Percentiles rank a stretch among this genome's conserved stretches.
phyloP scores from a whole-genome alignment of 2,797 vertebrate genomes.

The Hypotaenidia philippensis region DNA sequence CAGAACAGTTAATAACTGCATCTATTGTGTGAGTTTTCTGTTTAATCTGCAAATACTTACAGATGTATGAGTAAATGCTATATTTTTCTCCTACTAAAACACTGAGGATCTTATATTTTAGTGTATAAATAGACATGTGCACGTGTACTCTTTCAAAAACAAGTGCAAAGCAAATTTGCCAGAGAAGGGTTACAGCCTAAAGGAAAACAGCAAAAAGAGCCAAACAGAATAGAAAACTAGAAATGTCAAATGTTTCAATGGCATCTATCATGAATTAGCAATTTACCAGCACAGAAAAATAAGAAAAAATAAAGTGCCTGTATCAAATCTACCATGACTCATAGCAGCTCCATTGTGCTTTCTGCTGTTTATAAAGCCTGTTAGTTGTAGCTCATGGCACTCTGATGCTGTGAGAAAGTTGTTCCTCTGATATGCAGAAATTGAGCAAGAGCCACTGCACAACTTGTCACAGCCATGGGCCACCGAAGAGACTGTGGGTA shows the following conservation, averaged over 20 bases:
- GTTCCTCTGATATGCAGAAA: background rate
- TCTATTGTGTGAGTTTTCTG: background rate
- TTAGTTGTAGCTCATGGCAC: background rate
- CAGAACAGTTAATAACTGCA: background rate
- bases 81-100: background rate
- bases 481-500: background rate
- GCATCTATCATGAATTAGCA: constrained; percentile 22
- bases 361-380: background rate
- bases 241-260: constrained; percentile 35
- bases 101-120: background rate
- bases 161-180: constrained; percentile 7
- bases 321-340: constrained; percentile 43
- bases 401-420: background rate
- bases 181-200: constrained; percentile 1
- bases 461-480: background rate
- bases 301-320: background rate
- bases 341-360: constrained; percentile 32
- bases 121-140: background rate
- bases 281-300: constrained; percentile 39
- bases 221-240: constrained; percentile 3
- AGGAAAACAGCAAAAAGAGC: background rate
- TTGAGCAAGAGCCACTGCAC: background rate
- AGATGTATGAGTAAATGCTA: background rate
- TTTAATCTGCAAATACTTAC: background rate
- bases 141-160: background rate